These are phyloP conservation scores for Enteromius paludinosus DNA, from an alignment of 2,797 vertebrate species.

Conservation along the genomic window DNA sequence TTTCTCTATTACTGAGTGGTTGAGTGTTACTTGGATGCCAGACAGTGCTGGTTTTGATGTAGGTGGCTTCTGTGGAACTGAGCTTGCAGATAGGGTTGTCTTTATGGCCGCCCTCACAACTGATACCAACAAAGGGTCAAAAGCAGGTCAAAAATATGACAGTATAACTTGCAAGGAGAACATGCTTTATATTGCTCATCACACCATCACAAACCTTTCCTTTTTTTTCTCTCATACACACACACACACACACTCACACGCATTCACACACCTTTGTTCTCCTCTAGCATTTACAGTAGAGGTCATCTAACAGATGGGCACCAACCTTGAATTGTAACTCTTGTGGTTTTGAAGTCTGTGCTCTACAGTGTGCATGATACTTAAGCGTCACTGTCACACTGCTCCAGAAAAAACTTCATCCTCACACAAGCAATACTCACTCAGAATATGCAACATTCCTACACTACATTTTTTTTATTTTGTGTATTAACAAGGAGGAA, in stretches of 20 bases:
- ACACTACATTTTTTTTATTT: conserved; percentile 21
- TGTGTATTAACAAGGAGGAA: conserved; percentile 33
- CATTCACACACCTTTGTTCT: conserved; percentile 56
- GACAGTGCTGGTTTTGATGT: conserved; percentile 56
- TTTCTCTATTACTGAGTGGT: neutral
- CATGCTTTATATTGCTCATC: conserved; percentile 37
- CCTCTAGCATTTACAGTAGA: conserved; percentile 57
- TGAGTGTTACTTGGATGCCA: conserved; percentile 38
- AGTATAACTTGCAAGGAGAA: conserved; percentile 40
- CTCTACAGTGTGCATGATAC: conserved; percentile 45
- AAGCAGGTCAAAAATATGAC: conserved; percentile 50
- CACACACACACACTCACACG: conserved; percentile 12
- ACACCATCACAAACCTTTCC: conserved; percentile 17
- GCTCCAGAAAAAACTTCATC: conserved; percentile 31
- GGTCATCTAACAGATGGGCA: conserved; percentile 62
- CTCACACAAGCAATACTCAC: conserved; percentile 41
- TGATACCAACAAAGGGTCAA: conserved; percentile 57
- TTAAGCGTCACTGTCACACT: conserved; percentile 37
- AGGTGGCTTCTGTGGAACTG: conserved; percentile 22
- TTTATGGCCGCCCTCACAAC: conserved; percentile 47
- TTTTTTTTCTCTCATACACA: conserved; percentile 1
- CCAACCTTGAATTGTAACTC: conserved; percentile 64
- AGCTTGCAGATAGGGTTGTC: conserved; percentile 55
- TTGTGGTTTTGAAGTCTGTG: conserved; percentile 50
- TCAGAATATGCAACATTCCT: conserved; percentile 38